Percentiles rank a stretch among this genome's conserved stretches.
These are phyloP conservation scores for Alsophila aescularia DNA, from an alignment of 2,888 invertebrate genomes.

Conservation along the genomic window DNA sequence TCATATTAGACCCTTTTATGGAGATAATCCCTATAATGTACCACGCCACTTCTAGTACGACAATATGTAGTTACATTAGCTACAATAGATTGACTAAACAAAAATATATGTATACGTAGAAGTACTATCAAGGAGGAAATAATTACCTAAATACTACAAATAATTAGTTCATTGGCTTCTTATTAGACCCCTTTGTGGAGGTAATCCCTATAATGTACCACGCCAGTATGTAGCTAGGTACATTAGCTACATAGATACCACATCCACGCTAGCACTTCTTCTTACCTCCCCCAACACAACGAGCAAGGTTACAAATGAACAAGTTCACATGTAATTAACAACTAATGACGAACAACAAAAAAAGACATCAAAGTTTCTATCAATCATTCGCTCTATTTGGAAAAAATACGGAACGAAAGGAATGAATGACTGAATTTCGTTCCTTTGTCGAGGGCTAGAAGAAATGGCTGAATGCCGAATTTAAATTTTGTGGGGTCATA, in stretches of 20 bases:
- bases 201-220: too few species aligned
- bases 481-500: slow-evolving; percentile 3
- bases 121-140: too few species aligned
- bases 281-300: slow-evolving; percentile 43
- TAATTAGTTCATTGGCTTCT: too few species aligned
- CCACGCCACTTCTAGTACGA: too few species aligned
- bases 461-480: slow-evolving; percentile 2
- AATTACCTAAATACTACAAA: too few species aligned
- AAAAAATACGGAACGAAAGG: slow-evolving; percentile 55
- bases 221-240: neutral
- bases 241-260: slow-evolving; percentile 28
- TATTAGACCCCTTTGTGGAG: too few species aligned
- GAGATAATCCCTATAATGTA: too few species aligned
- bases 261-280: slow-evolving; percentile 43
- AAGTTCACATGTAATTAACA: slow-evolving; percentile 79
- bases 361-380: slow-evolving; percentile 77
- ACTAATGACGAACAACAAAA: slow-evolving; percentile 77
- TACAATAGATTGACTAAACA: too few species aligned
- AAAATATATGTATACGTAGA: too few species aligned
- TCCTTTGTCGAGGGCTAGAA: slow-evolving; percentile 3
- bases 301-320: slow-evolving; percentile 69
- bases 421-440: slow-evolving; percentile 36
- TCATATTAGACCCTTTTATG: too few species aligned
- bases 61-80: too few species aligned
- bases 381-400: slow-evolving; percentile 75